These are phyloP conservation scores for Lampris incognitus DNA, from an alignment of 2,113 vertebrate species.

Conservation along the genomic window DNA sequence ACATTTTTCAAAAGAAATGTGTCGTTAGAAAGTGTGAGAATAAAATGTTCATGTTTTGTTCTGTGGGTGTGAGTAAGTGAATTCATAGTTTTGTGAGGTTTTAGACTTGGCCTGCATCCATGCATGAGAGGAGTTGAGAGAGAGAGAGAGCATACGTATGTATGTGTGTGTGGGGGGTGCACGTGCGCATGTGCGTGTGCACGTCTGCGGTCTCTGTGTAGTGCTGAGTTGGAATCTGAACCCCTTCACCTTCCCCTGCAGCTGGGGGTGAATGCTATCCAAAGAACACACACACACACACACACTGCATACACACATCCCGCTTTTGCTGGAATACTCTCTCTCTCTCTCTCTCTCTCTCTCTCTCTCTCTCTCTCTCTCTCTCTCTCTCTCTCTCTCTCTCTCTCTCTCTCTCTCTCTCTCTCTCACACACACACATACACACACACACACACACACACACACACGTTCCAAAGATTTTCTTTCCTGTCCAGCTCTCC, in stretches of 20 bases:
- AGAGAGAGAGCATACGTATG: neutral
- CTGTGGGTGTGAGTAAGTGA: neutral
- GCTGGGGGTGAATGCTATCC: slow-evolving; percentile 56
- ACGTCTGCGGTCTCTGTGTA: slow-evolving; percentile 34
- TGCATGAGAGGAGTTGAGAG: too few relatives aligned
- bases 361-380: slow-evolving; percentile 18
- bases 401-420: slow-evolving; percentile 9
- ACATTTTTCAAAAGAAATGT: neutral
- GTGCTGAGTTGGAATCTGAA: slow-evolving; percentile 66
- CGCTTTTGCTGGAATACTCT: neutral
- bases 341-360: slow-evolving; percentile 2
- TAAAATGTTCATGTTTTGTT: neutral
- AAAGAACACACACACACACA: slow-evolving; percentile 43
- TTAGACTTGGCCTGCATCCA: neutral
- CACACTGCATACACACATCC: slow-evolving; percentile 4
- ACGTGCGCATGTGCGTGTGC: slow-evolving; percentile 22
- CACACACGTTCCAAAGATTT: too few relatives aligned
- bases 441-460: neutral
- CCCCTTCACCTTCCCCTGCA: slow-evolving; percentile 61
- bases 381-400: slow-evolving; percentile 9
- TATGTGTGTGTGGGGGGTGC: slow-evolving; percentile 12
- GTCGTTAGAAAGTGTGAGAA: neutral
- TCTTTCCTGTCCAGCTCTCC: neutral
- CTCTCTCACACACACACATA: neutral
- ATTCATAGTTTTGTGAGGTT: neutral